Evolutionary conservation across 2,113 vertebrate genomes (phyloP), one percentile per base, ranked within the genome.

Genomic region (Barbus barbus): DNA sequence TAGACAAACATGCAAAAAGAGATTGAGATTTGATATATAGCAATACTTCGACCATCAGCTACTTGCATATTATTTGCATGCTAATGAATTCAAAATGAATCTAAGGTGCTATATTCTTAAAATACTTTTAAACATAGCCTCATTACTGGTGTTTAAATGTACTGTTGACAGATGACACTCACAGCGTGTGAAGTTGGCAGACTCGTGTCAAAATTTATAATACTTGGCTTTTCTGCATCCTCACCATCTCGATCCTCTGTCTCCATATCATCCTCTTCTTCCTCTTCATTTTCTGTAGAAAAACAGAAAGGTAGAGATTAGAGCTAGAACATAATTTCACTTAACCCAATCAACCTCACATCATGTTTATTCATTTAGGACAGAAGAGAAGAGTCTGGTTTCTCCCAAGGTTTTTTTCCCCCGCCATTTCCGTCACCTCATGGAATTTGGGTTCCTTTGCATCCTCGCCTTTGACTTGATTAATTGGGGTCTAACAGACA

Each of bases 161-260:
- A 65, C 63, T 18, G 11, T 16, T 44, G 33, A 41, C 4, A 24
- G 69, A 72, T n/a, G 56, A 56, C 53, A 94, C 96, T 86, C 92
- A 99, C 98, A 86, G 95, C 73, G 14, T 99, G 98, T 56, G 98
- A 97, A 0, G 98, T 99, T 58, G 98, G 98, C 82, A 99, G 94
- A 86, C 97, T 99, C 65, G 96, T 96, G 90, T 99, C 98, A 93
- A 99, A 99, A 81, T 96, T 99, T 86, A 99, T 99, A 87, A 94
- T 87, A 56, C 90, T 96, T 69, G 96, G 96, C 78, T 97, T 98
- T 85, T 95, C 96, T 79, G 94, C 89, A 6, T 96, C 96, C 90
- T 94, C 96, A 82, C 91, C 92, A 4, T 98, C 97, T 61, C 95
- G 94, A 86, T 98, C 97, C 90, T 98, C 97, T 38, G 96, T 94